Conservation (phyloP, 2,113 vertebrate species). For the Sorex fumeus region DNA sequence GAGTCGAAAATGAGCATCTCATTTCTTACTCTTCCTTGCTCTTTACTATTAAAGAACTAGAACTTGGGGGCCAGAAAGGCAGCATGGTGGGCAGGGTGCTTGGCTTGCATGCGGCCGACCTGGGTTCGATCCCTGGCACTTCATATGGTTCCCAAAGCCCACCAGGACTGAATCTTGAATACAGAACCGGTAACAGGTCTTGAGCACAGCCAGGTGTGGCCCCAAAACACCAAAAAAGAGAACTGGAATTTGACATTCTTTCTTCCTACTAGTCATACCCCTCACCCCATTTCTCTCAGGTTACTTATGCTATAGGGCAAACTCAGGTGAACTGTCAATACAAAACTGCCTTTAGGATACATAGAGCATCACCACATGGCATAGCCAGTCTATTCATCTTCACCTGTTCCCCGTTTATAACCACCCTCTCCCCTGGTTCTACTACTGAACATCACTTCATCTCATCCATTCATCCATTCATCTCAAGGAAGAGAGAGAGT, state of each 20-base stretch:
- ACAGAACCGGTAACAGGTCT: too few species aligned
- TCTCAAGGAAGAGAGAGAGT: too few species aligned
- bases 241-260: background rate
- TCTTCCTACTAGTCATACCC: conserved; percentile 20
- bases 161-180: too few species aligned
- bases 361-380: conserved; percentile 78
- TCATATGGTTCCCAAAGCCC: too few species aligned
- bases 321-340: conserved; percentile 72
- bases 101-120: too few species aligned
- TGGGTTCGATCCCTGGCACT: too few species aligned
- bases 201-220: too few species aligned
- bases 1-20: conserved; percentile 97
- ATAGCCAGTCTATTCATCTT: conserved; percentile 61
- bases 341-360: conserved; percentile 82
- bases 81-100: too few species aligned
- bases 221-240: too few species aligned
- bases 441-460: conserved; percentile 70
- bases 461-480: too few species aligned
- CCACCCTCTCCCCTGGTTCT: conserved; percentile 55
- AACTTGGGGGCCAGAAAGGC: conserved; percentile 72
- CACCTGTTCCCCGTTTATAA: too few species aligned
- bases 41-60: conserved; percentile 78
- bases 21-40: conserved; percentile 90
- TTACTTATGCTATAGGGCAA: conserved; percentile 79
- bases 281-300: conserved; percentile 58